Evolutionary conservation across 2,113 vertebrate genomes (phyloP).

Genomic region (Lipophrys pholis): DNA sequence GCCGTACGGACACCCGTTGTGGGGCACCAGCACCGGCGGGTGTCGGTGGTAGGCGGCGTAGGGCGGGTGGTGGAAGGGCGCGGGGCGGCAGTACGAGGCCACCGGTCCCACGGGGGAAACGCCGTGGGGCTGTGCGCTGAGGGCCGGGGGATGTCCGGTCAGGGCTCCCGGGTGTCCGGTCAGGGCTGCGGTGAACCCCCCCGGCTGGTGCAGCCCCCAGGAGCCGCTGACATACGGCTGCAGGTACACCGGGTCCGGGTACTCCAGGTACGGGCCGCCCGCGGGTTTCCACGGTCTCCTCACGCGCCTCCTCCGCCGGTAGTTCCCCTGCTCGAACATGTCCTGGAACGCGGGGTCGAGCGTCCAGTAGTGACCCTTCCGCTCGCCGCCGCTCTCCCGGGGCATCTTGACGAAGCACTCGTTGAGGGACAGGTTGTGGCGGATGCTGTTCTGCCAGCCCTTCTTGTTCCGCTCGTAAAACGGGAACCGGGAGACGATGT

Average conservation of each 20-base stretch:
- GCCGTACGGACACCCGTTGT: constrained; percentile 63
- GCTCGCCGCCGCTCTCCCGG: constrained; percentile 55
- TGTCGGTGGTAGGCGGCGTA: constrained; percentile 69
- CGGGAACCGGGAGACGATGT: constrained; percentile 84
- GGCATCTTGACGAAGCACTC: constrained; percentile 87
- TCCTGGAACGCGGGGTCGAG: constrained; percentile 84
- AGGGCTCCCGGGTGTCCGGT: background rate
- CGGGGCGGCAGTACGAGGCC: constrained; percentile 54
- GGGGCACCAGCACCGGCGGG: constrained; percentile 69
- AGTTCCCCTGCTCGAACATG: constrained; percentile 86
- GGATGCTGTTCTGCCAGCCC: constrained; percentile 88
- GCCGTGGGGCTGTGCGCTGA: constrained; percentile 49
- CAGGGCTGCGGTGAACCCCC: constrained; percentile 36
- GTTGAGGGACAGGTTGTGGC: constrained; percentile 89
- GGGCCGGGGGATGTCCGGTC: background rate
- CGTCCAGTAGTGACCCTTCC: constrained; percentile 84
- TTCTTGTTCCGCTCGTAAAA: constrained; percentile 84
- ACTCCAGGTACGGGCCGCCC: constrained; percentile 41
- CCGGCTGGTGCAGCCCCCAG: constrained; percentile 61
- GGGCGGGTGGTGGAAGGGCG: constrained; percentile 60
- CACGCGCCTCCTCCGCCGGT: constrained; percentile 77
- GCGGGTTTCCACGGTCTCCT: constrained; percentile 61
- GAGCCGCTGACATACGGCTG: constrained; percentile 59
- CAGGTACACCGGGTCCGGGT: constrained; percentile 65
- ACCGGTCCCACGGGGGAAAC: constrained; percentile 64